Base-by-base conservation (phyloP, 2,113 vertebrate genomes). In the Peromyscus maniculatus region DNA sequence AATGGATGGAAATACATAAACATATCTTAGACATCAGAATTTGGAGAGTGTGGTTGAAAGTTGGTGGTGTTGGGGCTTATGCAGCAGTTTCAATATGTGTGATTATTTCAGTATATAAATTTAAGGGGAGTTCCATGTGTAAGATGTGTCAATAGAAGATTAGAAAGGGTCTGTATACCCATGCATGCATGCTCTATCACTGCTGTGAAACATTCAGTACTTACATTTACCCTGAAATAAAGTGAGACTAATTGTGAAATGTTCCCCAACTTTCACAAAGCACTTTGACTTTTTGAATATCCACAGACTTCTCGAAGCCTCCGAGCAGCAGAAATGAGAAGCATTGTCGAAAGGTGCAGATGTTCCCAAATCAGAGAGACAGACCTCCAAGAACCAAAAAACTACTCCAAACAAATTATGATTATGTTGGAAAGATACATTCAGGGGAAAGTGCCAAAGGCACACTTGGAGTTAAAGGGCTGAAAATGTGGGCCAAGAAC, bases 401-500 rank as follows among this genome's bases (percentile, higher is more conserved):
- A 82, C 28, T 22, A 93, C 15, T 78, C 0, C 3, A 93, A 88
- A 19, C 2, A 80, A 75, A 74, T 88, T 95, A 82, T 43, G 36
- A 83, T 74, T 59, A 21, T 59, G 8, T 74, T 87, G 74, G 64
- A 90, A 94, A 94, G 91, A 91, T 64, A 87, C 24, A 59, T 46
- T 71, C 28, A 91, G 80, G 36, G 93, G 13, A 72, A 95, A 95
- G 91, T 93, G 74, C 17, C 62, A 89, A 91, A 77, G 43, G 75
- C 87, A 77, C n/a, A 55, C 64, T 55, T 86, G 0, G 13, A 94
- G 91, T 91, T 93, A 93, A 95, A 86, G 52, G 1, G 43, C 28
- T 94, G 75, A 94, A 96, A 57, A 91, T 93, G 43, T 36, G 36
- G 52, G 46, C 89, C 83, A 97, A 95, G 49, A 69, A 74, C 90